Evolutionary conservation across 2,797 vertebrate species (phyloP).

Genomic region (Muscicapa striata): DNA sequence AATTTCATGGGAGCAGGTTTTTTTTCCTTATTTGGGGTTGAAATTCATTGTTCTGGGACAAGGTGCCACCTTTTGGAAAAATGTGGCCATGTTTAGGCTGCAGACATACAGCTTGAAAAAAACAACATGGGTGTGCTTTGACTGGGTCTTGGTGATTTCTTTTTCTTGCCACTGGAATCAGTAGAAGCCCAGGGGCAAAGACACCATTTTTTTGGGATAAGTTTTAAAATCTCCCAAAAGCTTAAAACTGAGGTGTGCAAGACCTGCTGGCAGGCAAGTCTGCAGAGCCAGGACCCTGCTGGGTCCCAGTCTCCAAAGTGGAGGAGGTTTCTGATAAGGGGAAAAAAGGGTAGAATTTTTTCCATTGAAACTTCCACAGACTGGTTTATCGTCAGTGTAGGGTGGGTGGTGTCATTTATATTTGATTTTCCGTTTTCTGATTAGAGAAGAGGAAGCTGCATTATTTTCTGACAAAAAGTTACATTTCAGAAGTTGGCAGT

Average conservation of each 20-base stretch:
- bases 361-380: slow-evolving; percentile 23
- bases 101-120: background rate
- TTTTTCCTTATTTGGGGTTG: background rate
- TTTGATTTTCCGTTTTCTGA: slow-evolving; percentile 46
- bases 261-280: background rate
- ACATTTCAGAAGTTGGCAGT: slow-evolving; percentile 17
- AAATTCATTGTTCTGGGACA: background rate
- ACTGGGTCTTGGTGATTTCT: background rate
- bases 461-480: slow-evolving; percentile 35
- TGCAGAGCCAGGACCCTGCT: background rate
- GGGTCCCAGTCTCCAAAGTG: background rate
- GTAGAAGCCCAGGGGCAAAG: background rate
- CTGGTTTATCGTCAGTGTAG: background rate
- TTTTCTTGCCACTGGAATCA: background rate
- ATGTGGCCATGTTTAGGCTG: background rate
- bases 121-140: background rate
- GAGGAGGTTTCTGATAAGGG: slow-evolving; percentile 11
- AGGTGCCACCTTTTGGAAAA: background rate
- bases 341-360: background rate
- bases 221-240: background rate
- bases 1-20: background rate
- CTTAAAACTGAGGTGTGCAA: background rate
- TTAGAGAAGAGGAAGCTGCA: slow-evolving; percentile 35
- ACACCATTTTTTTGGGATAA: background rate
- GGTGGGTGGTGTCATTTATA: slow-evolving; percentile 26